phyloP scores from a whole-genome alignment of 2,113 vertebrate genomes.

The Microtus ochrogaster region DNA sequence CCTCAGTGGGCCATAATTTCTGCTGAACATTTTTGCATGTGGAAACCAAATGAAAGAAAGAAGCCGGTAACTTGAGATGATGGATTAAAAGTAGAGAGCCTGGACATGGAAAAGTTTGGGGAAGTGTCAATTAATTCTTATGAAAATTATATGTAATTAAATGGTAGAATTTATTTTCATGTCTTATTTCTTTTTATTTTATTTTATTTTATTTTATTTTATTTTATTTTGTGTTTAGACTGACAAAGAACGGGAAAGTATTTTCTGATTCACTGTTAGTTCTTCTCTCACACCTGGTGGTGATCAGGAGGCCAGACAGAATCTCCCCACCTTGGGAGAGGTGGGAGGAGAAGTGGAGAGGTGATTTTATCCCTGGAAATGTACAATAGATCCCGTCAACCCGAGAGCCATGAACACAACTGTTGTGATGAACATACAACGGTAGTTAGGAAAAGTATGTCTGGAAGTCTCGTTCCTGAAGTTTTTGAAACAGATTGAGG shows the following conservation, averaged over 20 bases:
- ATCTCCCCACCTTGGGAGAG: not conserved
- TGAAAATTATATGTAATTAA: conserved; percentile 16
- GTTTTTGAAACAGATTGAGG: conserved; percentile 53
- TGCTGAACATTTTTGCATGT: not conserved
- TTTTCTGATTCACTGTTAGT: not conserved
- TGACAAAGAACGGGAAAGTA: not conserved
- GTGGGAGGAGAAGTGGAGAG: not conserved
- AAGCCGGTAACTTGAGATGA: not conserved
- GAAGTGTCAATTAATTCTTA: not conserved
- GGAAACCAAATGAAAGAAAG: conserved; percentile 35
- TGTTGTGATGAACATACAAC: not conserved
- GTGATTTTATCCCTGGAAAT: not conserved
- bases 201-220: not conserved
- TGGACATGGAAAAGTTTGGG: not conserved
- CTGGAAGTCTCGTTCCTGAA: conserved; percentile 18
- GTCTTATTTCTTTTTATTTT: conserved; percentile 34
- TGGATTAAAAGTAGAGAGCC: not conserved
- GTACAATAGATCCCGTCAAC: not conserved
- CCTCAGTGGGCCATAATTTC: not conserved
- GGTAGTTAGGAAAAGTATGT: not conserved
- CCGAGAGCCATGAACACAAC: not conserved
- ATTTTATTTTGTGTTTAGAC: not conserved
- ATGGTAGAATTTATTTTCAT: conserved; percentile 4
- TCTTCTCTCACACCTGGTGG: not conserved
- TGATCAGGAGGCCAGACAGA: not conserved